A percentile compares a stretch with the other conserved stretches of the same genome.
Conservation (phyloP, 2,113 vertebrate species). For the Odontesthes bonariensis region DNA sequence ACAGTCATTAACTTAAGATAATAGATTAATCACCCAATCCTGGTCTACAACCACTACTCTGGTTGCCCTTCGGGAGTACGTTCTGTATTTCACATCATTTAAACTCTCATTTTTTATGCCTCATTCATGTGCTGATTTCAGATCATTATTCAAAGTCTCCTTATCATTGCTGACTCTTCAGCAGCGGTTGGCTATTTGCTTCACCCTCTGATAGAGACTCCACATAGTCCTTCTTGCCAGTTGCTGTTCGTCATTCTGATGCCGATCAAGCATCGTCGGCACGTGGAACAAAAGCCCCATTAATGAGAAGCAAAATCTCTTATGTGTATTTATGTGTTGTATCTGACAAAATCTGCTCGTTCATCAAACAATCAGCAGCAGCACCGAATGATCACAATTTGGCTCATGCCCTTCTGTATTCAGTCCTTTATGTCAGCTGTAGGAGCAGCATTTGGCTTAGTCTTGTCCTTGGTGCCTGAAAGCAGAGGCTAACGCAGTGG, state of each 20-base stretch:
- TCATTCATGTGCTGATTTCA: slow-evolving; percentile 58
- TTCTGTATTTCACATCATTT: slow-evolving; percentile 32
- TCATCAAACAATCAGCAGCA: slow-evolving; percentile 27
- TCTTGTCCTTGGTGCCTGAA: slow-evolving; percentile 80
- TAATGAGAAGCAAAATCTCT: slow-evolving; percentile 1
- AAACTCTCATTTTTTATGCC: slow-evolving; percentile 52
- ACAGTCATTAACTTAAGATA: slow-evolving; percentile 54
- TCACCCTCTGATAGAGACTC: slow-evolving; percentile 54
- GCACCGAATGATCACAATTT: slow-evolving; percentile 25
- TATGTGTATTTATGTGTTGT: slow-evolving; percentile 1
- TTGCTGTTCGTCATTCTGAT: slow-evolving; percentile 25
- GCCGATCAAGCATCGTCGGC: slow-evolving; percentile 40
- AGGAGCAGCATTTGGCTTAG: slow-evolving; percentile 72
- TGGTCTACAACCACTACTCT: slow-evolving; percentile 6
- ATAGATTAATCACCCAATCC: slow-evolving; percentile 49
- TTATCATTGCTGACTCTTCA: slow-evolving; percentile 68
- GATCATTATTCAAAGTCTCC: slow-evolving; percentile 59
- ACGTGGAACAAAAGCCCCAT: slow-evolving; percentile 7
- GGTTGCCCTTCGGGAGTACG: slow-evolving; percentile 51
- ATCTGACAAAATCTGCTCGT: slow-evolving; percentile 43
- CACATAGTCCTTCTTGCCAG: not conserved
- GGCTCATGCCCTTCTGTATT: slow-evolving; percentile 31
- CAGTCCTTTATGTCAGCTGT: slow-evolving; percentile 57
- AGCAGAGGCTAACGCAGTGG: slow-evolving; percentile 80
- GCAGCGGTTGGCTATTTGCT: slow-evolving; percentile 43